These are phyloP conservation scores for Alviniconcha marisindica DNA, from an alignment of 1,140 invertebrate species.

Conservation along the genomic window DNA sequence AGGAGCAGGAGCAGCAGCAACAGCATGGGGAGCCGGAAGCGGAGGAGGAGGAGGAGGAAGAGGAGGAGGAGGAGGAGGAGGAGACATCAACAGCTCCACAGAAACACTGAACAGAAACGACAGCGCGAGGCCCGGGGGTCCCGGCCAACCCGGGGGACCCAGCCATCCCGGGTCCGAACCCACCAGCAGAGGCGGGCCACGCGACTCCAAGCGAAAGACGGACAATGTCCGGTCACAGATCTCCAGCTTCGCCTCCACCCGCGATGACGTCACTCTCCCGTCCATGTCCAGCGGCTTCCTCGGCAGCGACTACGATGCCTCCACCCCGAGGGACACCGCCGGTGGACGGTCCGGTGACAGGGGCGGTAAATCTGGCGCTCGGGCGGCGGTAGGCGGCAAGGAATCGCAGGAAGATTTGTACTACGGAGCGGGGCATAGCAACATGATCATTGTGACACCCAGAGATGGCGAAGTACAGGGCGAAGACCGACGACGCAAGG, in stretches of 20 bases:
- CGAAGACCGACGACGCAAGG: background rate
- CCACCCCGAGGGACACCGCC: background rate
- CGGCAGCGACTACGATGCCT: background rate
- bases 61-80: background rate
- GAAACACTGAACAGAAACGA: too few relatives aligned
- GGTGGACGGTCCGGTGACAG: background rate
- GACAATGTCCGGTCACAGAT: too few relatives aligned
- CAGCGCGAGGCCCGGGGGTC: background rate
- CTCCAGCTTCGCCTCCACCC: constrained; percentile 4
- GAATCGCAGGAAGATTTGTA: background rate
- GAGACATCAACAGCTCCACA: background rate
- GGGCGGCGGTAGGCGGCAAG: background rate
- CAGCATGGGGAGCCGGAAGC: too few relatives aligned
- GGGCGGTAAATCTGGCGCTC: too few relatives aligned
- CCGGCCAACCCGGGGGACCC: background rate
- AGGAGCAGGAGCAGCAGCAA: background rate
- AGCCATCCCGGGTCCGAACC: background rate
- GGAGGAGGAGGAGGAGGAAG: background rate
- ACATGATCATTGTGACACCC: background rate
- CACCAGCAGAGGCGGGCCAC: background rate
- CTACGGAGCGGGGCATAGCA: background rate
- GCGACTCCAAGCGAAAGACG: background rate
- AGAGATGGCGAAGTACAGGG: background rate
- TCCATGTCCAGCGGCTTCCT: constrained; percentile 11
- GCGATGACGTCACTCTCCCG: constrained; percentile 8